Percentiles rank a stretch among this genome's conserved stretches.
These are phyloP conservation scores for Ranitomeya imitator DNA, from an alignment of 2,113 vertebrate genomes.

Conservation along the genomic window DNA sequence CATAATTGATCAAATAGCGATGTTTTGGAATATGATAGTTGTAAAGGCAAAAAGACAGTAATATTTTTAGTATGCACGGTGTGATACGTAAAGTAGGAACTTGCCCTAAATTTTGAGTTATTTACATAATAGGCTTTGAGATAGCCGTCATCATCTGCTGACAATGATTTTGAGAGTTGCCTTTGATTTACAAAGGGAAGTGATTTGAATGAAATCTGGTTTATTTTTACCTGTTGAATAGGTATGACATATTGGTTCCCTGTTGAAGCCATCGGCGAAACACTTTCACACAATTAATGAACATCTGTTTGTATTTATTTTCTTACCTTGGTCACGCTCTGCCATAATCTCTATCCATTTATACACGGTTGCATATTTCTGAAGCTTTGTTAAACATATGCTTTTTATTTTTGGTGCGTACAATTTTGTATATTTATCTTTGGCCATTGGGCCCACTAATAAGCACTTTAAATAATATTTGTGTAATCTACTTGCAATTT, in stretches of 20 bases:
- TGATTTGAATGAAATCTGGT: neutral
- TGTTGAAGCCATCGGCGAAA: no score
- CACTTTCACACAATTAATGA: no score
- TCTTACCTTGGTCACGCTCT: no score
- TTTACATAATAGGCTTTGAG: slow-evolving; percentile 34
- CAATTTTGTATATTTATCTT: no score
- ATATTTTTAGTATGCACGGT: neutral
- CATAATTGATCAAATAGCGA: slow-evolving; percentile 46
- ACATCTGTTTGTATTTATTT: no score
- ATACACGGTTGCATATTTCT: no score
- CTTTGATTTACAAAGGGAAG: slow-evolving; percentile 25
- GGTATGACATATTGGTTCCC: neutral
- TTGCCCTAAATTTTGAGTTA: slow-evolving; percentile 17
- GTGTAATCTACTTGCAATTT: no score
- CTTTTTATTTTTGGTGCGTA: no score
- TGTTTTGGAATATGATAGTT: slow-evolving; percentile 1
- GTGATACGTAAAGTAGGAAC: slow-evolving; percentile 16
- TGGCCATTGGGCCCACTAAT: no score
- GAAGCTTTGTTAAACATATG: no score
- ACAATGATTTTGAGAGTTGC: neutral
- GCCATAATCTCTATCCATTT: no score
- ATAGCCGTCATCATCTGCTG: slow-evolving; percentile 6
- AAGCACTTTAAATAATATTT: no score
- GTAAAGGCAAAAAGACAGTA: neutral
- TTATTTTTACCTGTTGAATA: neutral